Percentiles rank a stretch among this genome's conserved stretches.
Evolutionary conservation across 2,797 vertebrate genomes (phyloP).

Genomic region (Meda fulgida): DNA sequence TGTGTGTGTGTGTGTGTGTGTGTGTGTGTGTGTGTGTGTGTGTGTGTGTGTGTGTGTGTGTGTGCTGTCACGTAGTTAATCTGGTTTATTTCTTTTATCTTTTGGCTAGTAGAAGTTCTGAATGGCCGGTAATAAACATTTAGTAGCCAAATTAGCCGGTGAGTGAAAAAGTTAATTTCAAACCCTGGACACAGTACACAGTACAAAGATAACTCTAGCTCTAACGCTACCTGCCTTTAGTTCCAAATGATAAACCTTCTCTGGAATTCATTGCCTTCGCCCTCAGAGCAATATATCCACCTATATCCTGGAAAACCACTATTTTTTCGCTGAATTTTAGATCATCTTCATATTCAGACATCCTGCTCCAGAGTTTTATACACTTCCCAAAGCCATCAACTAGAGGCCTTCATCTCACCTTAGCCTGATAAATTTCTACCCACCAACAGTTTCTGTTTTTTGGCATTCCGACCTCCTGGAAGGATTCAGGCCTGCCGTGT

Average conservation of each 20-base stretch:
- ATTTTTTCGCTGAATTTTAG: slow-evolving; percentile 27
- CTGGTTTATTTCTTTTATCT: too few species aligned
- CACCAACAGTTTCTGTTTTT: slow-evolving; percentile 37
- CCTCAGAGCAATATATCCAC: slow-evolving; percentile 1
- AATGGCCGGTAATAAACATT: too few species aligned
- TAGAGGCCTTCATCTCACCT: slow-evolving; percentile 28
- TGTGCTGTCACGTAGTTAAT: too few species aligned
- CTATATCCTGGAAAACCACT: slow-evolving; percentile 23
- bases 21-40: too few species aligned
- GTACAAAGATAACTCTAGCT: slow-evolving; percentile 6
- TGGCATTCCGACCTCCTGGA: slow-evolving; percentile 17
- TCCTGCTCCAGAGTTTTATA: slow-evolving; percentile 44
- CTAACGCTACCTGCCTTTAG: neutral
- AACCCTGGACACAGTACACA: neutral
- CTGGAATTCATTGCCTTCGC: neutral
- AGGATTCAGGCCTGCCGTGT: slow-evolving; percentile 22
- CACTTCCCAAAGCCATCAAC: slow-evolving; percentile 56
- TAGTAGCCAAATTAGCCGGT: too few species aligned
- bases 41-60: too few species aligned
- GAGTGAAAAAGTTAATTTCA: too few species aligned
- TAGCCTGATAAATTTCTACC: slow-evolving; percentile 32
- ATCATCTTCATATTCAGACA: slow-evolving; percentile 30
- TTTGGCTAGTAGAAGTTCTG: too few species aligned
- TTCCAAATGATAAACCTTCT: slow-evolving; percentile 19
- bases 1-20: too few species aligned